Base-by-base conservation (phyloP, 2,888 invertebrate genomes). In the Meteorus colon region DNA sequence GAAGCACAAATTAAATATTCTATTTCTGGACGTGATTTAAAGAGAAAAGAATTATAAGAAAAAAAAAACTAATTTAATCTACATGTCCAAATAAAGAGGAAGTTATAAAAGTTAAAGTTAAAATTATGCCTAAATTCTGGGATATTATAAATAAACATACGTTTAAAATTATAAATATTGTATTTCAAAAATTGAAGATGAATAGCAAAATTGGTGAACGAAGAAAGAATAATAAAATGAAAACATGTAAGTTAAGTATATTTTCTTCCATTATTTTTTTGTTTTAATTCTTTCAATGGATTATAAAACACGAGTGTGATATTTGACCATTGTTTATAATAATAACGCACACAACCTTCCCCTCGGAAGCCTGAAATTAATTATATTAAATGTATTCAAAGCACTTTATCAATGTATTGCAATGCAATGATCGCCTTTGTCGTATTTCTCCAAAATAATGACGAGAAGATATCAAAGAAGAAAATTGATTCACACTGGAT, bases 1-100 rank as follows among this genome's bases (percentile, higher is more conserved):
- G 4, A n/a, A 48, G n/a, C 4, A n/a, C 2, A 48, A 41, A 27
- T 19, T 45, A 8, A 19, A 68, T n/a, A 68, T 12, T 68, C 48
- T 45, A 68, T 68, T 29, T 29, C 68, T 68, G 68, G 68, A 29
- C 31, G 62, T 62, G 31, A 31, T 62, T 62, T 55, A 55, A 55
- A 55, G 8, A 24, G 6, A 19, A 12, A 68, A 48, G 24, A 68
- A 68, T 66, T 37, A 48, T 34, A 48, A 51, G 29, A 8, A n/a
- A 48, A 45, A 27, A 51, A 45, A 67, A 29, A 66, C 19, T 19
- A 41, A 65, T 41, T 41, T 27, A 19, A 41, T 24, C 19, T 66
- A 68, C 68, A 68, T 68, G 48, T 68, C 68, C 24, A 29, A 41
- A 41, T 12, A 24, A 24, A 24, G 41, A 8, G 12, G 2, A 41